Conservation (phyloP, 2,888 invertebrate genomes). For the Salpingus planirostris region DNA sequence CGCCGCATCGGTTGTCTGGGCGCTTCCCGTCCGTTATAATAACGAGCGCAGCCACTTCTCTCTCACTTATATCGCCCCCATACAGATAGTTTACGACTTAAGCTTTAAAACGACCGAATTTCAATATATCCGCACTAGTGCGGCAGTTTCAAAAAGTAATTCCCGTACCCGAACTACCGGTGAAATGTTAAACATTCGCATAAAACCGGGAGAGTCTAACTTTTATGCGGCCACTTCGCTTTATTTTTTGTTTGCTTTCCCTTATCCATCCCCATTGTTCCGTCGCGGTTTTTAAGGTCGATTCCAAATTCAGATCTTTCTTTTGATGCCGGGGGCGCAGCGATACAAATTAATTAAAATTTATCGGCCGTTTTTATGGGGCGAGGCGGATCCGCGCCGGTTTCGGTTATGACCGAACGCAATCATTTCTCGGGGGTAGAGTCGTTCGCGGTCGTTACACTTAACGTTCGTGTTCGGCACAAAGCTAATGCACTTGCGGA, state of each 20-base stretch:
- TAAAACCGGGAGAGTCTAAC: slow-evolving; percentile 13
- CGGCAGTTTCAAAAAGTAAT: slow-evolving; percentile 14
- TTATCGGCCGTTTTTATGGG: too few relatives aligned
- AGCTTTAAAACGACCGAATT: slow-evolving; percentile 14
- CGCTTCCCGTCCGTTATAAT: too few relatives aligned
- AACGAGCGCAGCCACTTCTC: too few relatives aligned
- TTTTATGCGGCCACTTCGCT: slow-evolving; percentile 13
- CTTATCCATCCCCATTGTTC: too few relatives aligned
- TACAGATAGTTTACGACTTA: slow-evolving; percentile 12
- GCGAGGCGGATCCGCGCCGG: too few relatives aligned
- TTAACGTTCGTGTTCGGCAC: too few relatives aligned
- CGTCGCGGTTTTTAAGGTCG: slow-evolving; percentile 5
- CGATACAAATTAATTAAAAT: slow-evolving; percentile 10
- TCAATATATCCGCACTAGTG: slow-evolving; percentile 14
- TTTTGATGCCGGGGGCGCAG: neutral
- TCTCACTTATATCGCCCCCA: slow-evolving; percentile 7
- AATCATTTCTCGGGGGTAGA: too few relatives aligned
- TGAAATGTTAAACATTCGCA: slow-evolving; percentile 14
- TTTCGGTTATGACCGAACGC: too few relatives aligned
- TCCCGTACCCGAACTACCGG: slow-evolving; percentile 9
- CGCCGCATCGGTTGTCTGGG: neutral
- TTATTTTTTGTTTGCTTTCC: too few relatives aligned
- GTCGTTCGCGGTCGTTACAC: too few relatives aligned
- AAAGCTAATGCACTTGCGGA: slow-evolving; percentile 5
- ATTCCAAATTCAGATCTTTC: slow-evolving; percentile 10